Evolutionary conservation across 2,797 vertebrate genomes (phyloP), one percentile per base, ranked within the genome.

Genomic region (Australoheros facetus): DNA sequence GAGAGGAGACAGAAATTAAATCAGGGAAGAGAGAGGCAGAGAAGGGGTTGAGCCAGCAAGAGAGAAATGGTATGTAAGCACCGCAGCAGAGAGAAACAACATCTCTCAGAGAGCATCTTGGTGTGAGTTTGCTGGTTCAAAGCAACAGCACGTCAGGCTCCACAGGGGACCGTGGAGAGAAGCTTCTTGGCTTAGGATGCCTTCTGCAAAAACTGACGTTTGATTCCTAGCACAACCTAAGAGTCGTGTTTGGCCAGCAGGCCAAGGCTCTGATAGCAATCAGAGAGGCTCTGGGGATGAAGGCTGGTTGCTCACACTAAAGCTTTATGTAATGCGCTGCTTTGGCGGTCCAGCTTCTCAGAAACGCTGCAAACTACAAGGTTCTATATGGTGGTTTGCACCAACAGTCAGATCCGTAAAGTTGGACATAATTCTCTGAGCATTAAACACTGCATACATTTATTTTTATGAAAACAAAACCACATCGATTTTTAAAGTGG

Each of bases 61-160:
- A 23, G 23, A 51, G 75, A 77, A 45, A 71, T n/a, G 34, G 53
- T 56, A 76, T 5, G 26, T 51, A 77, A 75, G 85, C 6, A 54
- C 55, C 28, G 45, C 53, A 70, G 62, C 58, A 21, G 73, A 48
- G 66, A 71, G 71, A 54, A 56, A 82, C 26, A 64, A 73, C 66
- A 70, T 77, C 58, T 80, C 87, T 76, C 56, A 6, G 59, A 77
- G 66, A 82, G 56, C 73, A 56, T 78, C 62, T 72, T 16, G 9
- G 26, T 55, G 77, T 39, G 72, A 77, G 79, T 37, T 71, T 82
- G 74, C 80, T 75, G 62, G 77, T 75, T 85, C 66, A 54, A 77
- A 81, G 60, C 72, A 82, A 26, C 75, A 80, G 62, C 78, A 74
- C 79, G 57, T 79, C 76, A 66, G 56, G 37, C 76, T 83, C 85